Percentiles rank a stretch among this genome's conserved stretches.
phyloP scores from a whole-genome alignment of 2,113 vertebrate genomes.

The Nycticorax nycticorax region DNA sequence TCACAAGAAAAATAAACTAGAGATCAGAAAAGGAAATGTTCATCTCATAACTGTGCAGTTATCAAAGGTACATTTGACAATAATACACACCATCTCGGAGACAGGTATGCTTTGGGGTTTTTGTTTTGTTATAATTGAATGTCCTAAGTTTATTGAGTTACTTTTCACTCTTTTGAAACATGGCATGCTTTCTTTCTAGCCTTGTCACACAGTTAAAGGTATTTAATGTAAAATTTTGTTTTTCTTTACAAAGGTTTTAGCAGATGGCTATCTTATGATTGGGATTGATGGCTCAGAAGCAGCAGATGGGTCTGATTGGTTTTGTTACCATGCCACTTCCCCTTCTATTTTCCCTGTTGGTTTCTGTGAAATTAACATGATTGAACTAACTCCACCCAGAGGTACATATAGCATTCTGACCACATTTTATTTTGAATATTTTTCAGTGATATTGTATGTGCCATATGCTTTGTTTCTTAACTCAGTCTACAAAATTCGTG shows the following conservation, averaged over 20 bases:
- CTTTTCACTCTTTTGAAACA: background rate
- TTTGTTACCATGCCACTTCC: constrained; percentile 96
- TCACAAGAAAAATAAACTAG: background rate
- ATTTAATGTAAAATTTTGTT: constrained; percentile 46
- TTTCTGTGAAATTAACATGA: constrained; percentile 99
- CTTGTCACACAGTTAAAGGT: constrained; percentile 6
- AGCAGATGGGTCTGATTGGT: constrained; percentile 98
- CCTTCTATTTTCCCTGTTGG: constrained; percentile 98
- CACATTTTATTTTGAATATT: constrained; percentile 26
- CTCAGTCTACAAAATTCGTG: background rate
- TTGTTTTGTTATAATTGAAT: background rate
- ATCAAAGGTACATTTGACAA: background rate
- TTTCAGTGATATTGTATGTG: constrained; percentile 35
- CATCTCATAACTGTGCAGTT: background rate
- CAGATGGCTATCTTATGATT: constrained; percentile 98
- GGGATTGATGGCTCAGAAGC: constrained; percentile 98
- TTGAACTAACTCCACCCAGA: constrained; percentile 97
- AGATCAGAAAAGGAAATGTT: background rate
- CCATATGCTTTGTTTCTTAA: constrained; percentile 5
- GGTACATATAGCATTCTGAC: constrained; percentile 77
- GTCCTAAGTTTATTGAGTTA: background rate
- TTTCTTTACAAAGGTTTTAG: constrained; percentile 85
- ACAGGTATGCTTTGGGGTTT: background rate
- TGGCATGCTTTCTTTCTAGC: constrained; percentile 37
- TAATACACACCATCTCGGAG: background rate